Evolutionary conservation across 1,140 invertebrate species (phyloP), one percentile per base, ranked within the genome.

Genomic region (Reticulitermes speratus): DNA sequence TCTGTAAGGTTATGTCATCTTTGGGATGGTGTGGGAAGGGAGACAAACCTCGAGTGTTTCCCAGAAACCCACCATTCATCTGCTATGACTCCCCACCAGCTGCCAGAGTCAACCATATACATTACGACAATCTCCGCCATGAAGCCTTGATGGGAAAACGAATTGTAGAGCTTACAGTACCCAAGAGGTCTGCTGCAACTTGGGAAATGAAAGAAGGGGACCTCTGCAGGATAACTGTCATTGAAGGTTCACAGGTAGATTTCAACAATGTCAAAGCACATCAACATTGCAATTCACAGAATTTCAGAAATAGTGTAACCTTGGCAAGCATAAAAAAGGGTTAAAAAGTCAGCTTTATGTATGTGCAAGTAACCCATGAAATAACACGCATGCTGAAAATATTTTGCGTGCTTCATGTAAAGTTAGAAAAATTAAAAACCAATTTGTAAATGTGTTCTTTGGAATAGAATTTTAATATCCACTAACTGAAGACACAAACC

Each of bases 161-260:
- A 52, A 25, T 86, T 32, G 11, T 19, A 82, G 89, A 88, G 0
- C 44, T 91, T 82, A 88, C 90, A 16, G 90, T 91, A 44, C 90
- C 90, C 23, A 91, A 91, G 87, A 89, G 89, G n/a, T 88, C 90
- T 21, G 89, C 88, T 8, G 85, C 89, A 89, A 0, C 91, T 44
- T 91, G 91, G 91, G 89, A 88, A 0, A 89, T 91, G 90, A 88
- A 89, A 55, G 65, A 87, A 55, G 91, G 89, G 11, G 91, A 91
- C 83, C 88, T 91, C 0, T 91, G 91, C 85, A 89, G 91, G 19
- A 88, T 91, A 8, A 90, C 90, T 0, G 88, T 91, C 3, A 88
- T 89, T 48, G 91, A 91, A 87, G 91, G 91, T 25, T 88, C 91
- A 0, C 91, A 91, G 87, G 88, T 88, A 88, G 38, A 45, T 38